Conservation (phyloP, 2,797 vertebrate species). For the Salarias fasciatus region DNA sequence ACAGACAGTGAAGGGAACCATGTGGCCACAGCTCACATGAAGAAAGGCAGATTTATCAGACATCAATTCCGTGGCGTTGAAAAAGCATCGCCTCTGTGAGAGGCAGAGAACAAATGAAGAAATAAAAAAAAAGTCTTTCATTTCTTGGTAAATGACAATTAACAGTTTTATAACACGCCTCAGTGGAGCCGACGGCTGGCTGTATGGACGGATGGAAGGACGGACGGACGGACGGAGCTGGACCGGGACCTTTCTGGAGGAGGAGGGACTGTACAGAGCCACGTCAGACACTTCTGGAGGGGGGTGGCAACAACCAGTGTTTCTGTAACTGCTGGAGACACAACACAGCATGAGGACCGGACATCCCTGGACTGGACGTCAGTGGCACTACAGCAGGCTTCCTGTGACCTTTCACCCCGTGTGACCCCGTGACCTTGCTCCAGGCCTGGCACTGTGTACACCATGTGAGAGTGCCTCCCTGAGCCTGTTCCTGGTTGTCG, state of each 20-base stretch:
- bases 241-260: constrained; percentile 32
- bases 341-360: not conserved
- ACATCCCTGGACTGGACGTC: too few relatives aligned
- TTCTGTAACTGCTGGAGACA: too few relatives aligned
- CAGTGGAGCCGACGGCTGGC: constrained; percentile 14
- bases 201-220: constrained; percentile 16
- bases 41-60: constrained; percentile 91
- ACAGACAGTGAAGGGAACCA: constrained; percentile 91
- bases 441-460: too few relatives aligned
- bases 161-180: constrained; percentile 91
- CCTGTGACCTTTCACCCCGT: too few relatives aligned
- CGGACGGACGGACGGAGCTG: too few relatives aligned
- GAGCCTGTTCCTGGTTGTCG: not conserved
- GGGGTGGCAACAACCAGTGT: not conserved
- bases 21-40: constrained; percentile 92
- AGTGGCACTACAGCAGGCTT: too few relatives aligned
- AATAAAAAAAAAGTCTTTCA: constrained; percentile 74
- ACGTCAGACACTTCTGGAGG: constrained; percentile 36
- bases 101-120: constrained; percentile 84
- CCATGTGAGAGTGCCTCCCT: too few relatives aligned
- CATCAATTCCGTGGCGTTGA: constrained; percentile 98
- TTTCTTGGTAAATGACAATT: constrained; percentile 91
- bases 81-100: constrained; percentile 93
- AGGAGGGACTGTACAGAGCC: constrained; percentile 37
- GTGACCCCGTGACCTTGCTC: too few relatives aligned